Evolutionary conservation across 2,888 invertebrate genomes (phyloP), one percentile per base, ranked within the genome.

Genomic region (Alviniconcha strummeri): DNA sequence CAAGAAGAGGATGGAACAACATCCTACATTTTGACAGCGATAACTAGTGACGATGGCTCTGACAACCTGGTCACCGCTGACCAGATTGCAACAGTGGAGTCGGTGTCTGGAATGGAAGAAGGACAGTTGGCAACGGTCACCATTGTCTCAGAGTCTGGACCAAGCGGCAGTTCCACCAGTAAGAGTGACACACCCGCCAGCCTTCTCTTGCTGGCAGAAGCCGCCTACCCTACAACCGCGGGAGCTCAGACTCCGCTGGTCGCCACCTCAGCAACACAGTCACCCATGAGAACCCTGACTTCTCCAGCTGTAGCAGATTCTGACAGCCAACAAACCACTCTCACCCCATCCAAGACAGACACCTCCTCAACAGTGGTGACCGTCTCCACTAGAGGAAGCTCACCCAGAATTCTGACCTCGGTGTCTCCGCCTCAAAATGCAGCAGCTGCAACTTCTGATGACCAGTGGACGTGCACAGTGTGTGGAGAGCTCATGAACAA

Each of bases 121-220:
- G 54, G 74, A 9, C 52, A 52, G 74, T 19, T 8, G 19, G 74
- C 13, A 13, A n/a, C 17, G 9, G 69, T 64, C 64, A 69, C 69
- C 0, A 55, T 80, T 5, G n/a, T 80, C 69, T 69, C 80, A 9
- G 69, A 80, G 64, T 15, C 54, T 4, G n/a, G 71, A n/a, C n/a
- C 11, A 55, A 56, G 19, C 55, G 57, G 52, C 6, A 60, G 17
- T 19, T 54, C 9, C 64, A 64, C 17, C 7, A 19, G 5, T 6
- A 64, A 36, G 55, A 67, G 64, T 71, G 67, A 82, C 76, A 82
- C 82, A 4, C 75, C 82, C 6, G 54, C 82, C 67, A 82, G 82
- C 19, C 82, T 82, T 9, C 77, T 82, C 19, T n/a, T 82, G 67
- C 36, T 82, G 77, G 82, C 82, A n/a, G 82, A 82, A 56, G 82